Evolutionary conservation across 2,797 vertebrate species (phyloP), one percentile per base, ranked within the genome.

Genomic region (Pelochelys cantorii): DNA sequence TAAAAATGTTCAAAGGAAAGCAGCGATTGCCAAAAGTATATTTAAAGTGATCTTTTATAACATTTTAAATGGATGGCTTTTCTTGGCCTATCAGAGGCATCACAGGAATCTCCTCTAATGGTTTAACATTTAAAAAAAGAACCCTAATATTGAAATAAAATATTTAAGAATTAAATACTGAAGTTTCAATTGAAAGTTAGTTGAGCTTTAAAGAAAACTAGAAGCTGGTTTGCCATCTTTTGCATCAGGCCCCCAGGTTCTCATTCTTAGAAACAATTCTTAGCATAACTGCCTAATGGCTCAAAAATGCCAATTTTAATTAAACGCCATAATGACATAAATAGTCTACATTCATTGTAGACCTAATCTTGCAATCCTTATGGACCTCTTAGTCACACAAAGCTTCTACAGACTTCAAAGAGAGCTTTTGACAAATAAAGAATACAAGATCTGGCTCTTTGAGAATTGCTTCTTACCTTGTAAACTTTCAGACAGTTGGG

Each of bases 1-100:
- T 86, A 93, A 93, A 94, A 95, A 86, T 62, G 82, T 84, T 97
- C 94, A 95, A 96, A 95, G 85, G 15, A 91, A 62, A 80, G 95
- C 92, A 55, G 52, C 27, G 93, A 94, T 48, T 91, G 74, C 85
- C 90, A 92, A 81, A 84, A 95, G 93, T 92, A 95, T 93, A 97
- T 29, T 68, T 88, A 91, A 92, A 95, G 94, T 90, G 90, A 60
- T 90, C 81, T 90, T 91, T 87, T 60, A 90, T 83, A 93, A 90
- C 81, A 5, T 90, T 60, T 92, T 54, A 94, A 89, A 85, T 84
- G 77, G 78, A 55, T 80, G 80, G 31, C 29, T 94, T 88, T n/a
- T 79, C 60, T 88, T 81, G 86, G 80, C 87, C n/a, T 75, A 42
- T 29, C 54, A 79, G 15, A 62, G 42, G 5, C 84, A 82, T 52